Conservation (phyloP, 2,888 invertebrate species). For the Apotomis betuletana region DNA sequence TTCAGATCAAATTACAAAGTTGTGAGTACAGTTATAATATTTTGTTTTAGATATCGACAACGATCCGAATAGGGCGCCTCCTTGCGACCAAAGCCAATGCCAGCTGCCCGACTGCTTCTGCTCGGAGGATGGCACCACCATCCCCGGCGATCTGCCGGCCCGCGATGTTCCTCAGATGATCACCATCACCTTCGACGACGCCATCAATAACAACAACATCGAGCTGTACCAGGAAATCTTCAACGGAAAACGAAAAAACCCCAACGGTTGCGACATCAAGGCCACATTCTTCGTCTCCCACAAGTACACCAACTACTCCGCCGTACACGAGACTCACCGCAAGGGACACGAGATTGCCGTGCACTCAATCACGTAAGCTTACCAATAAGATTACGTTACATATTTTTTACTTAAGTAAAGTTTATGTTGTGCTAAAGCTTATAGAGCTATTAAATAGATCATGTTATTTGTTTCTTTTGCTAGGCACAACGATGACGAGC, state of each 20-base stretch:
- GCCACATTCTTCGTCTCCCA: constrained; percentile 96
- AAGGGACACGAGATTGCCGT: constrained; percentile 97
- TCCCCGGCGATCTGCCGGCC: constrained; percentile 92
- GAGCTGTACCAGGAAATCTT: constrained; percentile 96
- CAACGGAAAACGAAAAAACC: constrained; percentile 94
- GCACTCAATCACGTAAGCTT: constrained; percentile 95
- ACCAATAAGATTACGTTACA: constrained; percentile 13
- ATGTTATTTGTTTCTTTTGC: constrained; percentile 45
- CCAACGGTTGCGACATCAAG: constrained; percentile 96
- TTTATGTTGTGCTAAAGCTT: not conserved
- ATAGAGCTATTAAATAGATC: not conserved
- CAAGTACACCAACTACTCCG: constrained; percentile 96
- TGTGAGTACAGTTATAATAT: constrained; percentile 12
- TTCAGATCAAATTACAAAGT: constrained; percentile 15
- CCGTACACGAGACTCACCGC: constrained; percentile 94
- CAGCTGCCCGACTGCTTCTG: constrained; percentile 97
- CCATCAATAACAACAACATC: constrained; percentile 97
- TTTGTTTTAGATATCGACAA: constrained; percentile 91
- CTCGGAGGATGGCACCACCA: constrained; percentile 94
- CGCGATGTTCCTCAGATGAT: constrained; percentile 97
- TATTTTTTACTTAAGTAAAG: not conserved
- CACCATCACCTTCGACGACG: constrained; percentile 96
- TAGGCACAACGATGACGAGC: constrained; percentile 95
- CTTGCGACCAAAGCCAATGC: constrained; percentile 93
- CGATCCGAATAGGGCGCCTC: constrained; percentile 96